phyloP scores from a whole-genome alignment of 2,888 invertebrate genomes.

The Antitype chi region DNA sequence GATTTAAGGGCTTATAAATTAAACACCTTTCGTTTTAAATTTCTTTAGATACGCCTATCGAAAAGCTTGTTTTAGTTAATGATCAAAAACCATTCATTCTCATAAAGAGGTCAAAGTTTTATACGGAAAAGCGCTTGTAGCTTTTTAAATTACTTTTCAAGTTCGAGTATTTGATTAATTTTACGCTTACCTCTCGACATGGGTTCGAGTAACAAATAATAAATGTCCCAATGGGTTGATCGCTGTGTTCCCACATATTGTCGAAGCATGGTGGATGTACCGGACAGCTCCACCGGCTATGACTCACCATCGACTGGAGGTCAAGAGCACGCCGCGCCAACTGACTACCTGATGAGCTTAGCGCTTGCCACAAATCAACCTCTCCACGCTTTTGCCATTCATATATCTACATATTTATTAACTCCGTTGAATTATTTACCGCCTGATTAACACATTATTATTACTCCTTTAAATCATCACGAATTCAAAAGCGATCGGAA shows the following conservation, averaged over 20 bases:
- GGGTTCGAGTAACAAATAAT: slow-evolving; percentile 39
- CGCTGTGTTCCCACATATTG: slow-evolving; percentile 66
- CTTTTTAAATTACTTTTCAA: slow-evolving; percentile 40
- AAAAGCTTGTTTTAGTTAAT: slow-evolving; percentile 74
- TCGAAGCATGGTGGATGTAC: slow-evolving; percentile 66
- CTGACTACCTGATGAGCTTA: slow-evolving; percentile 83
- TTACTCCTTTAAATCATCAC: slow-evolving; percentile 33
- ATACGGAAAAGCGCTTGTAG: slow-evolving; percentile 41
- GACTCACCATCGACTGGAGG: slow-evolving; percentile 83
- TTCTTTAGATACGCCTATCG: slow-evolving; percentile 79
- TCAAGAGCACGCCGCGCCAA: slow-evolving; percentile 86
- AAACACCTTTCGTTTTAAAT: slow-evolving; percentile 80
- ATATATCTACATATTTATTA: slow-evolving; percentile 52
- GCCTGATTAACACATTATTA: slow-evolving; percentile 24
- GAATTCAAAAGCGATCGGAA: slow-evolving; percentile 22
- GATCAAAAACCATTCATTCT: slow-evolving; percentile 70
- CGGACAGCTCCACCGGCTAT: slow-evolving; percentile 71
- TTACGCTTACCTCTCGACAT: slow-evolving; percentile 33
- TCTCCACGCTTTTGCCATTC: slow-evolving; percentile 44
- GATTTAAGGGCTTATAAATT: slow-evolving; percentile 85
- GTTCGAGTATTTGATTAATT: slow-evolving; percentile 50
- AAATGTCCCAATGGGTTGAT: slow-evolving; percentile 47
- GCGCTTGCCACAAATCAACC: slow-evolving; percentile 79
- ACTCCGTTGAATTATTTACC: slow-evolving; percentile 48
- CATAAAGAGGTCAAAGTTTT: slow-evolving; percentile 45